Percentiles rank a stretch among this genome's conserved stretches.
Conservation (phyloP, 2,888 invertebrate genomes). For the Mimumesa dahlbomi region DNA sequence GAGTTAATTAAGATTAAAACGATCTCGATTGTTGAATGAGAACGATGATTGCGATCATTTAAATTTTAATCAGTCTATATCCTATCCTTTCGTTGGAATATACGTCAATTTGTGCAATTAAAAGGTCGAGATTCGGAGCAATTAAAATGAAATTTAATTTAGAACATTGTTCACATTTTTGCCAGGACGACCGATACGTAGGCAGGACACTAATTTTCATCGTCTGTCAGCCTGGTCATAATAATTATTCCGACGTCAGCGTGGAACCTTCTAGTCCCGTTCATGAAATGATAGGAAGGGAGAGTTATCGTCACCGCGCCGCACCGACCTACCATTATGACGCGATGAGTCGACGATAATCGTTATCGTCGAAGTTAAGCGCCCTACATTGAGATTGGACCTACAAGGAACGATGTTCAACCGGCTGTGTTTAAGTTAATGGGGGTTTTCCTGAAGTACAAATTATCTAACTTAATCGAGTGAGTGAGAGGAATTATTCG, state of each 20-base stretch:
- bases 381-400: slow-evolving; percentile 55
- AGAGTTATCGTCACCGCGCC: slow-evolving; percentile 50
- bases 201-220: not conserved
- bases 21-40: no score
- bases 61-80: no score
- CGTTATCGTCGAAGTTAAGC: slow-evolving; percentile 64
- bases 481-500: slow-evolving; percentile 18
- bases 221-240: slow-evolving; percentile 25
- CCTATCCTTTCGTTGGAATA: no score
- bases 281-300: slow-evolving; percentile 25
- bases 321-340: slow-evolving; percentile 58
- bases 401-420: slow-evolving; percentile 48
- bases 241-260: slow-evolving; percentile 39
- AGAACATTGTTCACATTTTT: no score
- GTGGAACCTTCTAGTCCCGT: slow-evolving; percentile 23
- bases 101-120: no score
- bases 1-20: no score
- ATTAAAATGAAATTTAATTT: no score
- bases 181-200: not conserved
- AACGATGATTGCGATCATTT: no score
- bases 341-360: slow-evolving; percentile 66
- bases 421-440: slow-evolving; percentile 39
- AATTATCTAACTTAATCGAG: slow-evolving; percentile 53
- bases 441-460: slow-evolving; percentile 37
- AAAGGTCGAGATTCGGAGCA: no score